A percentile compares a stretch with the other conserved stretches of the same genome.
Conservation (phyloP, 2,888 invertebrate species). For the Dusona sp. region DNA sequence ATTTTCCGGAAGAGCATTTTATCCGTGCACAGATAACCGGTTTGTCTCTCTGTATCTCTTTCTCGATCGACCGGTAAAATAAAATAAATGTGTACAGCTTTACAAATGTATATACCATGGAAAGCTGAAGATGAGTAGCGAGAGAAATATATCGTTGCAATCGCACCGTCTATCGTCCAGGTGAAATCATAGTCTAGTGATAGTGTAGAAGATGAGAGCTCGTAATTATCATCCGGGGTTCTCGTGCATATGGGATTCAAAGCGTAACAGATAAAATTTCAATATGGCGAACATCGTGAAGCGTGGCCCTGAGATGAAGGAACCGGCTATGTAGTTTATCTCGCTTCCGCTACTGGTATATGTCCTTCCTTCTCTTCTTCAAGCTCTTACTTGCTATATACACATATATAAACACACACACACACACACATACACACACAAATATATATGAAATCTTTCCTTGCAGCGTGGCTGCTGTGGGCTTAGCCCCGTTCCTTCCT, state of each 20-base stretch:
- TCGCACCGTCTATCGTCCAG: neutral
- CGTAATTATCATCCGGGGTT: slow-evolving; percentile 45
- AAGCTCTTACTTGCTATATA: slow-evolving; percentile 19
- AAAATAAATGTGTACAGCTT: neutral
- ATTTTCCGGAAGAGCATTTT: neutral
- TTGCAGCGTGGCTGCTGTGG: slow-evolving; percentile 57
- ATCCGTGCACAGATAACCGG: neutral
- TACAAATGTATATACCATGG: neutral
- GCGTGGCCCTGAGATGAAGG: slow-evolving; percentile 7
- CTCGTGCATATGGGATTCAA: slow-evolving; percentile 24
- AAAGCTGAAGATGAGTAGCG: neutral
- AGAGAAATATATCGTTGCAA: neutral
- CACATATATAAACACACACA: neutral
- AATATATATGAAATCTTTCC: slow-evolving; percentile 13
- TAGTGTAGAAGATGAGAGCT: neutral
- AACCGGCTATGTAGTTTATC: slow-evolving; percentile 55
- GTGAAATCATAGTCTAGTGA: neutral
- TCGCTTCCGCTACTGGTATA: slow-evolving; percentile 49
- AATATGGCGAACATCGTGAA: slow-evolving; percentile 43
- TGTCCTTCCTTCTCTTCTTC: slow-evolving; percentile 37
- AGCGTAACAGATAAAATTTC: slow-evolving; percentile 51
- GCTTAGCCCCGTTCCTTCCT: slow-evolving; percentile 62
- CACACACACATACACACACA: slow-evolving; percentile 1
- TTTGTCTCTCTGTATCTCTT: neutral
- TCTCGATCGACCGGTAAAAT: neutral